phyloP scores from a whole-genome alignment of 2,797 vertebrate genomes.

The Babyrousa celebensis region DNA sequence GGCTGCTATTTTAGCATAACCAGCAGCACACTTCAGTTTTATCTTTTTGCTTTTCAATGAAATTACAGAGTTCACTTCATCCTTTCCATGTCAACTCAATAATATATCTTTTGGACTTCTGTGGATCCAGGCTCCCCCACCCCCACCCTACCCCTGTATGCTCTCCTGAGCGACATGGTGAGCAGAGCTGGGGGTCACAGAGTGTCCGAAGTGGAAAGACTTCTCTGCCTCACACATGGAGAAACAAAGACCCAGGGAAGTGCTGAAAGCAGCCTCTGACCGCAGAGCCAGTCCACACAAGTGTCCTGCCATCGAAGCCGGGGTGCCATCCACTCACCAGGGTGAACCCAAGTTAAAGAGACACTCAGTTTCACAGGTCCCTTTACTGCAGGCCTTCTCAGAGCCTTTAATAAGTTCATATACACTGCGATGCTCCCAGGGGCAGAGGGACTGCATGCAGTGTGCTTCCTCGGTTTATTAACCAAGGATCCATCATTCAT shows the following conservation, averaged over 20 bases:
- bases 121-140: not conserved
- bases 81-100: not conserved
- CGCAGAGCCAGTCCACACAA: not conserved
- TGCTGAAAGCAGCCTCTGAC: not conserved
- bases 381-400: not conserved
- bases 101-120: not conserved
- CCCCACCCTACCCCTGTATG: accelerated
- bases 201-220: not conserved
- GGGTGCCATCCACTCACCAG: not conserved
- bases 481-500: not conserved
- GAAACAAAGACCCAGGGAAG: not conserved
- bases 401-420: not conserved
- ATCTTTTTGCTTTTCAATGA: not conserved
- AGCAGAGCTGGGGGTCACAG: not conserved
- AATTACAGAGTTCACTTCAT: not conserved
- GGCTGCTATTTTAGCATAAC: not conserved
- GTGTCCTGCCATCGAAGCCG: not conserved
- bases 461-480: not conserved
- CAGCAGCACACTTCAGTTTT: not conserved
- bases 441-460: too few relatives aligned
- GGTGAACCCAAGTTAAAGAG: not conserved
- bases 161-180: not conserved
- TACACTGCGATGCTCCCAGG: too few relatives aligned
- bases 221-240: not conserved
- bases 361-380: not conserved